Percentiles rank a stretch among this genome's conserved stretches.
Evolutionary conservation across 2,888 invertebrate genomes (phyloP).

Genomic region (Gonocerus acuteangulatus): DNA sequence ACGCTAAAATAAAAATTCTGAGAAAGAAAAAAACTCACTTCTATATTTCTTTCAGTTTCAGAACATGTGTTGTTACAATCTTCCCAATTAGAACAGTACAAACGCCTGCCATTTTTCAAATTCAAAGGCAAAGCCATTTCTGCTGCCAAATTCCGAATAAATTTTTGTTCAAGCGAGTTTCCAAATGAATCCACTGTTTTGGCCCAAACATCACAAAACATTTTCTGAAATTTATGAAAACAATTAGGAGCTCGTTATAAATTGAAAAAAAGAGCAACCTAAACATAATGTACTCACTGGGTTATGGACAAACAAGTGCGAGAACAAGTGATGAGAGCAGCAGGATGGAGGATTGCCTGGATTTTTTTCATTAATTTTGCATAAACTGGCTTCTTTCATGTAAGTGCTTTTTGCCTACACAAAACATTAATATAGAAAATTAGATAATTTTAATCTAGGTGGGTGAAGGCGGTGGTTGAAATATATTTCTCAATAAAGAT

Average conservation of each 20-base stretch:
- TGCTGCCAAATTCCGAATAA: background rate
- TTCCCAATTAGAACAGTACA: no score
- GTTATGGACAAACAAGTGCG: background rate
- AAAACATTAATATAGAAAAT: background rate
- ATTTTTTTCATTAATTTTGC: background rate
- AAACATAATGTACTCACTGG: conserved; percentile 4
- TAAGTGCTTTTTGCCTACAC: background rate
- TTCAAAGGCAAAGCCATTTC: background rate
- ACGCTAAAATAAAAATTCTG: no score
- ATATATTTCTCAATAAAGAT: no score
- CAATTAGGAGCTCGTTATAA: background rate
- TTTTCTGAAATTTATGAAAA: conserved; percentile 1
- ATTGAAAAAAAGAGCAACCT: background rate
- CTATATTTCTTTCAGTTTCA: no score
- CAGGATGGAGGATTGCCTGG: background rate
- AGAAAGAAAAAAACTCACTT: no score
- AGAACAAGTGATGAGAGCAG: background rate
- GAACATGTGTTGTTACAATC: no score
- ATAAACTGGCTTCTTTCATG: background rate
- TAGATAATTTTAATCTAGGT: no score
- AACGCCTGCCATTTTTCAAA: background rate
- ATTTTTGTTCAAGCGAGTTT: background rate
- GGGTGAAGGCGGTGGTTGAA: no score
- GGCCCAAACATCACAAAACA: conserved; percentile 10
- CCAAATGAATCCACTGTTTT: background rate